Percentiles rank a stretch among this genome's conserved stretches.
Evolutionary conservation across 2,113 vertebrate species (phyloP).

Genomic region (Leptosomus discolor): DNA sequence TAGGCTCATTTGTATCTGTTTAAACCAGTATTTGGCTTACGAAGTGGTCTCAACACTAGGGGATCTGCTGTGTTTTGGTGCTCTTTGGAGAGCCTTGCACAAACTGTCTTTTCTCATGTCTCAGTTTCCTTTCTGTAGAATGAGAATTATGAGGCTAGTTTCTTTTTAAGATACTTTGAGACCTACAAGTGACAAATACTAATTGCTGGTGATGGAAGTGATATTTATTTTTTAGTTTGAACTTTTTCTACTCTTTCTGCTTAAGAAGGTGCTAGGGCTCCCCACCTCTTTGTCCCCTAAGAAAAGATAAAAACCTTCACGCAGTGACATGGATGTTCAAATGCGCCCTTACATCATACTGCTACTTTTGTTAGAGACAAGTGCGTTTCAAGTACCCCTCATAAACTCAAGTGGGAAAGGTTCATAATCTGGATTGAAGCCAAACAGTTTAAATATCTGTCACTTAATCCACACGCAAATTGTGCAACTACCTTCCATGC

Average conservation of each 20-base stretch:
- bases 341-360: conserved; percentile 20
- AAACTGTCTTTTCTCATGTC: not conserved
- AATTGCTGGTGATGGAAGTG: not conserved
- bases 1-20: not conserved
- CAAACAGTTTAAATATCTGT: conserved; percentile 36
- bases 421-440: conserved; percentile 36
- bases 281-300: not conserved
- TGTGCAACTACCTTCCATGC: not conserved
- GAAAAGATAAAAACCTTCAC: conserved; percentile 27
- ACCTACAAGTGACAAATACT: not conserved
- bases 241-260: not conserved
- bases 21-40: not conserved
- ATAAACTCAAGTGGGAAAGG: conserved; percentile 58
- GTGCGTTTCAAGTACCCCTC: conserved; percentile 49
- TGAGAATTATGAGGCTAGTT: not conserved
- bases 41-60: not conserved
- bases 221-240: not conserved
- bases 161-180: not conserved
- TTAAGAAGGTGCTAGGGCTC: not conserved
- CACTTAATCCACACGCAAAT: not conserved
- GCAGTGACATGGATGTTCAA: conserved; percentile 33
- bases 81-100: not conserved
- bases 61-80: not conserved
- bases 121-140: not conserved
- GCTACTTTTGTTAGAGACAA: conserved; percentile 46